Percentiles rank a stretch among this genome's conserved stretches.
Conservation (phyloP, 2,113 vertebrate genomes). For the Donacobius atricapilla region DNA sequence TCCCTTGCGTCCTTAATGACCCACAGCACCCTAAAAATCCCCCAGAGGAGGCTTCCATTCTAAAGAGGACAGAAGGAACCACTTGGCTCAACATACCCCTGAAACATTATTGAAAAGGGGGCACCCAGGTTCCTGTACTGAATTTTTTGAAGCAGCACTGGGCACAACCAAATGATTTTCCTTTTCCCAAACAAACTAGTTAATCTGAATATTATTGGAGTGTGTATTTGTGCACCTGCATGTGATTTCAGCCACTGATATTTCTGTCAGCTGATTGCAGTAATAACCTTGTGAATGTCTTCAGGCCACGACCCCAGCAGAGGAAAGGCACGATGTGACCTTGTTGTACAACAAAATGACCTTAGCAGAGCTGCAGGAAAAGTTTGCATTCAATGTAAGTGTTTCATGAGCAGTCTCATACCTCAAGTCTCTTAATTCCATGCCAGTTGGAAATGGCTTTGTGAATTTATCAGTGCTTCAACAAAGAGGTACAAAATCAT, state of each 20-base stretch:
- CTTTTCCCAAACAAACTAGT: not conserved
- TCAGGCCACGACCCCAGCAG: slow-evolving; percentile 87
- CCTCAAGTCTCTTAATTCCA: not conserved
- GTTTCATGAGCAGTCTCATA: not conserved
- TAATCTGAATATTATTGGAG: not conserved
- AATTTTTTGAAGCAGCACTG: not conserved
- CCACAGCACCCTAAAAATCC: not conserved
- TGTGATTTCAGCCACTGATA: not conserved
- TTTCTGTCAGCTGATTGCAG: not conserved
- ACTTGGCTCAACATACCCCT: not conserved
- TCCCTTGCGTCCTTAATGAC: not conserved
- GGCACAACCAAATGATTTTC: not conserved
- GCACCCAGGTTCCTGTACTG: not conserved
- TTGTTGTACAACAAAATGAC: slow-evolving; percentile 93
- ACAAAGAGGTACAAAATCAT: not conserved
- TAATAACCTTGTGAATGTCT: slow-evolving; percentile 22
- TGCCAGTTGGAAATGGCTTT: not conserved
- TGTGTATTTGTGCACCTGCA: not conserved
- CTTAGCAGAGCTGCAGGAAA: slow-evolving; percentile 82
- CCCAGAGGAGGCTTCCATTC: not conserved
- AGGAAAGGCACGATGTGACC: slow-evolving; percentile 92
- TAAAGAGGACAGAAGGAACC: not conserved
- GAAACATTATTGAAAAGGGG: accelerated
- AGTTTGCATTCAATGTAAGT: slow-evolving; percentile 84
- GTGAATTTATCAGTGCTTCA: not conserved